Evolutionary conservation across 2,888 invertebrate species (phyloP).

Genomic region (Athalia cordata): DNA sequence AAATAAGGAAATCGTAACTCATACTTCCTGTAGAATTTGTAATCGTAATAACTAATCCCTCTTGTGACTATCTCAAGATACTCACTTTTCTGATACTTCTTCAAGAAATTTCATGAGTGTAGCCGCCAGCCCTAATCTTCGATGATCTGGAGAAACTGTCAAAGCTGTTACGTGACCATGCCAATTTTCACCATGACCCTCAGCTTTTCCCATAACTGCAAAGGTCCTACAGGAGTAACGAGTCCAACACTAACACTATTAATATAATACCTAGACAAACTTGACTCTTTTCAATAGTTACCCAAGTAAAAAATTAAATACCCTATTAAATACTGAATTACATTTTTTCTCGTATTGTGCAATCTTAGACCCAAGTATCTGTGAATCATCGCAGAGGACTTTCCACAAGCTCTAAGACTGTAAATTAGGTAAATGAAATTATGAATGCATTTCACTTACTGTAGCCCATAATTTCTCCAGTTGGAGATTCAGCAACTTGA

Average conservation of each 20-base stretch:
- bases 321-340: too few species aligned
- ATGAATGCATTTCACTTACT: constrained; percentile 80
- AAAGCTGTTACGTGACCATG: constrained; percentile 99
- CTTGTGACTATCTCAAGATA: constrained; percentile 49
- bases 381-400: too few species aligned
- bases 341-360: too few species aligned
- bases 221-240: constrained; percentile 51
- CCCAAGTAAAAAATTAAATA: too few species aligned
- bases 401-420: too few species aligned
- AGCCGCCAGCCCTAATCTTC: constrained; percentile 93
- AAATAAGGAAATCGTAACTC: too few species aligned
- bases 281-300: background rate
- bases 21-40: too few species aligned
- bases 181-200: constrained; percentile 97
- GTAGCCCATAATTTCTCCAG: constrained; percentile 98
- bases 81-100: constrained; percentile 95
- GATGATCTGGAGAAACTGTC: constrained; percentile 95
- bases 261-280: background rate
- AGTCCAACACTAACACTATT: constrained; percentile 27
- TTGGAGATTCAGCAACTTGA: constrained; percentile 96
- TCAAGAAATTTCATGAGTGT: constrained; percentile 96
- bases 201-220: constrained; percentile 99
- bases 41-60: too few species aligned
- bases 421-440: background rate
- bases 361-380: too few species aligned